Base-by-base conservation (phyloP, 2,888 invertebrate genomes). In the Meteorus colon region DNA sequence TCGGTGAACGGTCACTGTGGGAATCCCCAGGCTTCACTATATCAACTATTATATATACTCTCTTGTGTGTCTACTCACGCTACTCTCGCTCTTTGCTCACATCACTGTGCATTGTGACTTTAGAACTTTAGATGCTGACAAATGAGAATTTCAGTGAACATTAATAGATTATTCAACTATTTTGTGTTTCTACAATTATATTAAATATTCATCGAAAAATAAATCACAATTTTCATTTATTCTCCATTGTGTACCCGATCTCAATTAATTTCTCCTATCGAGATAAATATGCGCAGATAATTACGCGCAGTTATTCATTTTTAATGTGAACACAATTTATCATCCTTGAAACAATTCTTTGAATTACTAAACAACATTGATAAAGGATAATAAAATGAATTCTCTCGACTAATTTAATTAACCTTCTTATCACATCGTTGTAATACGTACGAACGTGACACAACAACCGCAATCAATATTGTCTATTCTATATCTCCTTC, bases 131-230 rank as follows among this genome's bases (percentile, higher is more conserved):
- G 72, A 79, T 78, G 77, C 73, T 74, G 77, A 81, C 77, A 78
- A 81, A 81, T 75, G 78, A 79, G 78, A 69, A 76, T 78, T 74
- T 72, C 76, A 55, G 65, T 76, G 55, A 12, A 68, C 70, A 59
- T 69, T 78, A 77, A 81, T 80, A 74, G 79, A 80, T 80, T 67
- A 68, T 27, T 68, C 68, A 27, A 12, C 12, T 12, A 51, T 29
- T 51, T 68, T 5, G 48, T 5, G 27, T 29, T 68, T 29, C 14
- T 51, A 12, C 48, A 27, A 6, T 24, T 68, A 19, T 0, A 14
- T 4, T 29, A n/a, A 51, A 68, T 45, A 68, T 51, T 67, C 45
- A 45, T n/a, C 4, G 4, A 29, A 29, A 29, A 29, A 60, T 27
- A 60, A 24, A 51, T 51, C 14, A 51, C 48, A 55, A 55, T n/a